phyloP scores from a whole-genome alignment of 2,888 invertebrate species.

The Tiliacea aurago region DNA sequence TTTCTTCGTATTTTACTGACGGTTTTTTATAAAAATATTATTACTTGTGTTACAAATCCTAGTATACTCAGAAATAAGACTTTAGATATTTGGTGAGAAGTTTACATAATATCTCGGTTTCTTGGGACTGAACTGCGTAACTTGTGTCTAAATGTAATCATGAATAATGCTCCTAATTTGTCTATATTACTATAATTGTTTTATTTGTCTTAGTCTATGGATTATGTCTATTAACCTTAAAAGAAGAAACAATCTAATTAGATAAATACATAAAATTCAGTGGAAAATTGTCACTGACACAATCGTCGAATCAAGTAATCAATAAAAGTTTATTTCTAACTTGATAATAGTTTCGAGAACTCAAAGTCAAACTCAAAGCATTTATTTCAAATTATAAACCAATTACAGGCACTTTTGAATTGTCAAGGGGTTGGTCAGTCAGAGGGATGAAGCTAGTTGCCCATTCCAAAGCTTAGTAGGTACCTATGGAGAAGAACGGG shows the following conservation, averaged over 20 bases:
- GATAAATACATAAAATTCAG: not conserved
- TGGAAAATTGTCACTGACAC: not conserved
- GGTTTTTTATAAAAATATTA: conserved; percentile 36
- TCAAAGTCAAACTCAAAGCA: too few species aligned
- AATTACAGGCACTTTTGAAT: too few species aligned
- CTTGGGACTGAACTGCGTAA: conserved; percentile 1
- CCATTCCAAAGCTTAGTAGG: too few species aligned
- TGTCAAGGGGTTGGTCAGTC: too few species aligned
- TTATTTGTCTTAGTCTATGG: not conserved
- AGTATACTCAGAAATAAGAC: conserved; percentile 7
- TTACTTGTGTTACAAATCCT: conserved; percentile 10
- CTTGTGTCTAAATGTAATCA: conserved; percentile 15
- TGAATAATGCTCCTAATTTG: conserved; percentile 9
- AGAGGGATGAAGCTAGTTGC: too few species aligned
- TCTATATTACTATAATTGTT: not conserved
- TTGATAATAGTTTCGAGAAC: too few species aligned
- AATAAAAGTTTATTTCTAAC: too few species aligned
- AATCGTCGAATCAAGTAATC: too few species aligned
- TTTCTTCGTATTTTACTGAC: conserved; percentile 22
- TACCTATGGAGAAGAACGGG: too few species aligned
- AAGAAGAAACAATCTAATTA: not conserved
- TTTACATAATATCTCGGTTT: not conserved
- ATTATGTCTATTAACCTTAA: not conserved
- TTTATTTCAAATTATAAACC: too few species aligned
- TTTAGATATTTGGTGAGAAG: not conserved